Percentiles rank a stretch among this genome's conserved stretches.
phyloP scores from a whole-genome alignment of 2,797 vertebrate species.

The Argentina silus region DNA sequence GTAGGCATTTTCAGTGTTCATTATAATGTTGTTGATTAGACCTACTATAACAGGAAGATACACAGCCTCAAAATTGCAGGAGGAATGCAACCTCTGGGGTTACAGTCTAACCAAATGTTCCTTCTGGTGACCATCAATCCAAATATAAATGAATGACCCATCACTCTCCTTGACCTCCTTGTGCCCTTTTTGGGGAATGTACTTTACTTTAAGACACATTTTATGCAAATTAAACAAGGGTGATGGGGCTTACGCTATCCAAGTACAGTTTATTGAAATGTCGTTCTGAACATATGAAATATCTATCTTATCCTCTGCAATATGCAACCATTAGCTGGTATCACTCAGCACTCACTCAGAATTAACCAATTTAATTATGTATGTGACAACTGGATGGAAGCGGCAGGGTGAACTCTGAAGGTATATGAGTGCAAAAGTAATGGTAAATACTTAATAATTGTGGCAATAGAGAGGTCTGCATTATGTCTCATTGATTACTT shows the following conservation, averaged over 20 bases:
- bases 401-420: slow-evolving; percentile 56
- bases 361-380: slow-evolving; percentile 75
- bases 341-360: slow-evolving; percentile 73
- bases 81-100: too few species aligned
- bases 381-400: slow-evolving; percentile 68
- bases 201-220: slow-evolving; percentile 40
- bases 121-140: neutral
- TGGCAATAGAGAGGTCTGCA: slow-evolving; percentile 65
- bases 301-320: slow-evolving; percentile 67
- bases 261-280: slow-evolving; percentile 64
- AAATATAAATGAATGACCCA: slow-evolving; percentile 41
- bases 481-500: slow-evolving; percentile 76
- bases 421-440: slow-evolving; percentile 65
- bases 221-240: slow-evolving; percentile 55
- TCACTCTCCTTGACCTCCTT: slow-evolving; percentile 60
- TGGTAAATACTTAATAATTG: slow-evolving; percentile 59
- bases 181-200: slow-evolving; percentile 43
- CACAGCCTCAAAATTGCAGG: too few species aligned
- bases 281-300: slow-evolving; percentile 69
- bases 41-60: too few species aligned
- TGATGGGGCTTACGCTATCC: slow-evolving; percentile 57
- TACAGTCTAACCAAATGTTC: too few species aligned
- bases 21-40: too few species aligned
- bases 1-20: too few species aligned
- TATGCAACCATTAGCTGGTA: slow-evolving; percentile 69